Conservation (phyloP, 2,113 vertebrate genomes). For the Antechinus flavipes region DNA sequence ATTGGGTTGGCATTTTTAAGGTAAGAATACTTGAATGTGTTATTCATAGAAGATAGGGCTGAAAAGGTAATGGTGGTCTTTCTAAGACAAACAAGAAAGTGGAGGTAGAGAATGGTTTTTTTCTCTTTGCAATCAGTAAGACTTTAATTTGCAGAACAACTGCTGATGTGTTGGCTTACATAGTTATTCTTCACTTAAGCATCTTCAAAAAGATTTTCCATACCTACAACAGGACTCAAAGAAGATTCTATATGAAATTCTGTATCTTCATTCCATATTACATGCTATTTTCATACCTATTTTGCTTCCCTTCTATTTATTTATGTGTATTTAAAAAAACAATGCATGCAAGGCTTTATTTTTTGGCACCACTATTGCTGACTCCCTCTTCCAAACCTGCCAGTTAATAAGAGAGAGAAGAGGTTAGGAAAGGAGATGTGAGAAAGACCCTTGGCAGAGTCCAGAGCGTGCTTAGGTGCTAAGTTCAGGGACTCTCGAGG, state of each 20-base stretch:
- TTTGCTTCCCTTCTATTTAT: not conserved
- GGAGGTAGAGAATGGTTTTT: not conserved
- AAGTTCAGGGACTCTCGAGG: too few species aligned
- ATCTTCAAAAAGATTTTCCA: too few species aligned
- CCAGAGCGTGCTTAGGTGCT: too few species aligned
- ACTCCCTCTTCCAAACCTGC: not conserved
- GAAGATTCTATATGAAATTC: not conserved
- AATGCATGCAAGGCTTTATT: not conserved
- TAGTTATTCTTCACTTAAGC: too few species aligned
- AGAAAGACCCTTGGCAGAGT: too few species aligned
- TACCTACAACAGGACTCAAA: not conserved
- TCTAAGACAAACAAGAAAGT: not conserved
- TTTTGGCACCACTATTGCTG: not conserved
- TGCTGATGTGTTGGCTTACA: too few species aligned
- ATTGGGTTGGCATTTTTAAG: conserved; percentile 99
- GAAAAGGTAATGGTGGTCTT: not conserved
- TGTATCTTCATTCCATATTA: not conserved
- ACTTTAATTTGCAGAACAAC: too few species aligned
- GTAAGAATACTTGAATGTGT: conserved; percentile 81
- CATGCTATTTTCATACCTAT: not conserved
- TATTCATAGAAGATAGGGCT: not conserved
- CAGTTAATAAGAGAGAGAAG: not conserved
- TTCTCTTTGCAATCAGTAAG: not conserved
- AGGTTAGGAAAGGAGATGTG: too few species aligned
- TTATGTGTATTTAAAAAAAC: not conserved